Base-by-base conservation (phyloP, 1,140 invertebrate species). In the Choristoneura fumiferana region DNA sequence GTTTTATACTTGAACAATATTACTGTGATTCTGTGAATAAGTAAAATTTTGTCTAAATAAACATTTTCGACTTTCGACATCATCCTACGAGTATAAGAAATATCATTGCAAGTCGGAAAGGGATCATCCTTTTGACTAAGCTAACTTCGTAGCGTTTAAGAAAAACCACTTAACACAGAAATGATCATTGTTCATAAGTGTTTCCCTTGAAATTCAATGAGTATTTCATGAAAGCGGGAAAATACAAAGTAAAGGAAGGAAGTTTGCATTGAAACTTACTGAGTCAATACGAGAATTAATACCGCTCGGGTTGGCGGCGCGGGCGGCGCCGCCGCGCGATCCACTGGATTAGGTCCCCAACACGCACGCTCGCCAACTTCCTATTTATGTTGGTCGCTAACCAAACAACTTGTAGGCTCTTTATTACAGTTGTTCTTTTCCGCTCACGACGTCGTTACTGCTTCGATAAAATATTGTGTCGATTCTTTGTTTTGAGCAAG, bases 371-470 rank as follows among this genome's bases (percentile, higher is more conserved):
- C 66, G 66, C 71, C 74, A 73, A 78, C 76, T 80, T 78, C 68
- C 75, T 89, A 81, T 87, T 86, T 86, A 82, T 78, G 76, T 87
- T 73, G 70, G 71, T 78, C 73, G 71, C 81, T 73, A 80, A 83
- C 78, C 78, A 85, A 85, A 86, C 84, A 86, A 87, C 85, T 88
- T 87, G 85, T 88, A 85, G 82, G 81, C 82, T 78, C 82, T 86
- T 86, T 86, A 86, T 86, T 88, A 83, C 85, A 87, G 76, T 84
- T 88, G 85, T 88, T 88, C 79, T 79, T 84, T 84, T 84, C 77
- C 72, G 73, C 64, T 84, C 78, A 85, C 77, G 71, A 84, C 62
- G 73, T 78, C 76, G 79, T 82, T 83, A 77, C 69, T 63, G 67
- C 67, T 73, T 70, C 76, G 76, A 81, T 83, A 81, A 84, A 80